Evolutionary conservation across 2,888 invertebrate genomes (phyloP), one percentile per base, ranked within the genome.

Genomic region (Icerya purchasi): DNA sequence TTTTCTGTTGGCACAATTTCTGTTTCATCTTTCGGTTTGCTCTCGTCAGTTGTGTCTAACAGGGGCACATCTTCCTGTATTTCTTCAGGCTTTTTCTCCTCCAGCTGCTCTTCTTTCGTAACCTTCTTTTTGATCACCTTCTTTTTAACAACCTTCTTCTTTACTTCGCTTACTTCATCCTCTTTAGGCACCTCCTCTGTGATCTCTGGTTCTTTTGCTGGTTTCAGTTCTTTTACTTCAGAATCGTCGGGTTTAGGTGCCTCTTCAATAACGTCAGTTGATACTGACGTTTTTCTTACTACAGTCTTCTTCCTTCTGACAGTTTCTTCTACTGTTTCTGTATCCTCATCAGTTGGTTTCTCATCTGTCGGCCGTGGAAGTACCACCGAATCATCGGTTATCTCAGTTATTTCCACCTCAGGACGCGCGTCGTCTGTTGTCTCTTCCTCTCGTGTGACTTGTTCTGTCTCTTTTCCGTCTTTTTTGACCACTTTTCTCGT

Each of bases 41-140:
- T n/a, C 18, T 22, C 21, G 2, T 3, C 3, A 5, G 21, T 20
- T 36, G 36, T 14, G 14, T 36, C 36, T 71, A 73, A 24, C 63
- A 65, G 51, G 69, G 60, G 36, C 58, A n/a, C 19, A 2, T 21
- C 22, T 53, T n/a, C 18, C 19, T 50, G 23, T 19, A 20, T 36
- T 18, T 21, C 50, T 20, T 50, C 3, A 21, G 19, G 52, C 3
- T 20, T 57, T 18, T 58, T 23, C 18, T 23, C 18, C n/a, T 57
- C 21, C 56, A 24, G 24, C 22, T 57, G 51, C n/a, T 18, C 19
- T 24, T 36, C 14, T 22, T 59, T 59, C 57, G 18, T 57, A 8
- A 8, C 36, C 36, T 8, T 36, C 36, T 36, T 36, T 36, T 36
- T n/a, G n/a, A 36, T 14, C 14, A 36, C 36, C 14, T 36, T 36